Evolutionary conservation across 1,140 invertebrate genomes (phyloP).

Genomic region (Drosophila malerkotliana): DNA sequence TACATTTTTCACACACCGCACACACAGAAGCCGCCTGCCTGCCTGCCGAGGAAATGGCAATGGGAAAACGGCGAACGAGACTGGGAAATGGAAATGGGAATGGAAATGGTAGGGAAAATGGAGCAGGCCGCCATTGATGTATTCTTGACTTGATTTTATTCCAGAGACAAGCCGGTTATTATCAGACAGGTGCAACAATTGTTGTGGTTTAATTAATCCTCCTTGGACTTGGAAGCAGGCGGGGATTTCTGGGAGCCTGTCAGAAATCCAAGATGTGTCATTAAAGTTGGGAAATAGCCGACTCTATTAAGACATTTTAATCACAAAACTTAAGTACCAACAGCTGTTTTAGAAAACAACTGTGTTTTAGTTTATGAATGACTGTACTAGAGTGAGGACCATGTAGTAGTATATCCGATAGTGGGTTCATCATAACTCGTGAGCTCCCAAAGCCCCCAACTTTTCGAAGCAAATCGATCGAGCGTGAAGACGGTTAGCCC

Average conservation of each 20-base stretch:
- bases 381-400: too few relatives aligned
- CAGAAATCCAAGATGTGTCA: constrained; percentile 15
- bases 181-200: constrained; percentile 24
- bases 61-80: constrained; percentile 48
- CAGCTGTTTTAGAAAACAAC: constrained; percentile 1
- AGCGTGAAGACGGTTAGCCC: constrained; percentile 73
- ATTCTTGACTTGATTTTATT: constrained; percentile 31
- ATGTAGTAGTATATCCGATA: too few relatives aligned
- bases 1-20: constrained; percentile 77
- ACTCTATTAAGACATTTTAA: constrained; percentile 65
- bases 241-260: not conserved
- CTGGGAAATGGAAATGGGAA: constrained; percentile 53
- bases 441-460: too few relatives aligned
- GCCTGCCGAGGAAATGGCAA: constrained; percentile 53
- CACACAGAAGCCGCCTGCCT: constrained; percentile 27
- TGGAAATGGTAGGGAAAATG: constrained; percentile 39
- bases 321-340: constrained; percentile 59
- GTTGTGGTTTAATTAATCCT: constrained; percentile 29
- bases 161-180: constrained; percentile 20
- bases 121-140: constrained; percentile 29
- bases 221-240: not conserved
- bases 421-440: too few relatives aligned
- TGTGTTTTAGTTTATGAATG: constrained; percentile 14
- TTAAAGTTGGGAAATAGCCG: constrained; percentile 12
- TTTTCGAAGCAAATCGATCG: constrained; percentile 47